phyloP scores from a whole-genome alignment of 2,113 vertebrate genomes.

The Oryzias javanicus region DNA sequence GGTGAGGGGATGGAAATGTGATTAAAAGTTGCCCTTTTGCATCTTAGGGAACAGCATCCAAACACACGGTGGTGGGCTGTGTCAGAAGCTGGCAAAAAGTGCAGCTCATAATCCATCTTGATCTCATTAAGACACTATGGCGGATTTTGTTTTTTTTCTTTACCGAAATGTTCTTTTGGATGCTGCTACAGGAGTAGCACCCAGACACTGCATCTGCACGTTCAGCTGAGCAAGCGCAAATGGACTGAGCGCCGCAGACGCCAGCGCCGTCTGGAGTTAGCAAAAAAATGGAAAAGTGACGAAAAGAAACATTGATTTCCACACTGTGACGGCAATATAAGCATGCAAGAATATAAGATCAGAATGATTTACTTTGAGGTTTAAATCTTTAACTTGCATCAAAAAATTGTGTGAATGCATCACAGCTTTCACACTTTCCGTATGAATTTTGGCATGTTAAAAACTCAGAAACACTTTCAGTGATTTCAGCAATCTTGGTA shows the following conservation, averaged over 20 bases:
- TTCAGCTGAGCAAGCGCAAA: constrained; percentile 59
- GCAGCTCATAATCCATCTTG: constrained; percentile 67
- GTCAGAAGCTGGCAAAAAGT: constrained; percentile 51
- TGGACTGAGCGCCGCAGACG: constrained; percentile 34
- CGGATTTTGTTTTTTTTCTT: constrained; percentile 39
- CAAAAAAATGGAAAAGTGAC: constrained; percentile 2
- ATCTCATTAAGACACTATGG: constrained; percentile 64
- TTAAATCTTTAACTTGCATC: too few relatives aligned
- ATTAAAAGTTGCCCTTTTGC: constrained; percentile 71
- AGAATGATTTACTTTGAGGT: too few relatives aligned
- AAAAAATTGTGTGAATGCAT: too few relatives aligned
- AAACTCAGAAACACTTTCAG: too few relatives aligned
- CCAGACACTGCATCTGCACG: constrained; percentile 46
- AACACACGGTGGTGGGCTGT: constrained; percentile 21
- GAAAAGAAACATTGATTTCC: constrained; percentile 1
- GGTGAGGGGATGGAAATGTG: constrained; percentile 53
- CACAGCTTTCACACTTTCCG: too few relatives aligned
- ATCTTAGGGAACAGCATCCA: constrained; percentile 42
- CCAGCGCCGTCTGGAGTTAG: constrained; percentile 31
- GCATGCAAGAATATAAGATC: background rate
- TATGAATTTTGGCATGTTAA: too few relatives aligned
- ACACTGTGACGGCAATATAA: background rate
- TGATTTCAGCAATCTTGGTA: too few relatives aligned
- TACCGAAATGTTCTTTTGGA: constrained; percentile 66
- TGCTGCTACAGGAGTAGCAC: constrained; percentile 66